phyloP scores from a whole-genome alignment of 2,113 vertebrate genomes.

The Oreochromis aureus region DNA sequence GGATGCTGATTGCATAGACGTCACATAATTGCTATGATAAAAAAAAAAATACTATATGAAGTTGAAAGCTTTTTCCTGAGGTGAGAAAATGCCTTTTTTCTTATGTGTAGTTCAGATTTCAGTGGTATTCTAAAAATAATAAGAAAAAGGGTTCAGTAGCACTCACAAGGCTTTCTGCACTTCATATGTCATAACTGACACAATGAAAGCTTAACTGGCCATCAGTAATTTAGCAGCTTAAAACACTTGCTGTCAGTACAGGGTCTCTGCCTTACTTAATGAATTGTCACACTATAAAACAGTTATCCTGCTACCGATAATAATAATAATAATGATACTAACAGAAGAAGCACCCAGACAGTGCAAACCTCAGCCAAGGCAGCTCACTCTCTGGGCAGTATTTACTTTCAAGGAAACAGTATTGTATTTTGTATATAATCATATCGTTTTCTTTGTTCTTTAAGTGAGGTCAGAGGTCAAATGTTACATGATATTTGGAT shows the following conservation, averaged over 20 bases:
- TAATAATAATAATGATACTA: neutral
- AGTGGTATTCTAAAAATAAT: constrained; percentile 42
- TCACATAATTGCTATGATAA: constrained; percentile 15
- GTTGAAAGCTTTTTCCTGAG: neutral
- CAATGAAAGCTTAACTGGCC: constrained; percentile 53
- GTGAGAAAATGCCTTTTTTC: constrained; percentile 30
- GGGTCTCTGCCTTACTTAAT: constrained; percentile 39
- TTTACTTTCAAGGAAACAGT: neutral
- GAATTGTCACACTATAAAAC: constrained; percentile 51
- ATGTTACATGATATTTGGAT: neutral
- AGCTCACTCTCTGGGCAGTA: neutral
- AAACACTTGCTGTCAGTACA: constrained; percentile 18
- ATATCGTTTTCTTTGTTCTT: neutral
- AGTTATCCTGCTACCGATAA: constrained; percentile 27
- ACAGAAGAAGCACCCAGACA: neutral
- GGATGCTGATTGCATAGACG: constrained; percentile 54
- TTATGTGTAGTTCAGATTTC: constrained; percentile 23
- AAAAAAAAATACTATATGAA: neutral
- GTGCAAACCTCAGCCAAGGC: neutral
- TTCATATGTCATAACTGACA: constrained; percentile 66
- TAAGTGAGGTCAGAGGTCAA: neutral
- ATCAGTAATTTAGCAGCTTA: constrained; percentile 34
- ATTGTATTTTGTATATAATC: neutral
- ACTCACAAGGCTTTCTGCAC: constrained; percentile 31
- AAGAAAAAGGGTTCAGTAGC: constrained; percentile 42